Conservation (phyloP, 2,113 vertebrate genomes). For the Alouatta palliata region DNA sequence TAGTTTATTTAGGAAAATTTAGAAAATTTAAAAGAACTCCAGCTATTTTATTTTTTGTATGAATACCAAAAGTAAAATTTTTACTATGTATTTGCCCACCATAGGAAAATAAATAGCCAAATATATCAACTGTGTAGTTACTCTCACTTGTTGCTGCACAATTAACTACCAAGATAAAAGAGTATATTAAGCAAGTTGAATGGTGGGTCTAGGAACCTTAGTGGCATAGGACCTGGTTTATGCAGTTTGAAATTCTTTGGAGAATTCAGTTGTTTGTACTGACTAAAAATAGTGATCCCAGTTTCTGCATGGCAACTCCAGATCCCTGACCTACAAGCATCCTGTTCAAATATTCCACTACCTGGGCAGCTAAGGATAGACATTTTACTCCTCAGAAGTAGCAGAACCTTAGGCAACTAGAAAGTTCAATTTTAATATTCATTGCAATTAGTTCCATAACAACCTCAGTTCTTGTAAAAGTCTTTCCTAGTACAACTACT, state of each 20-base stretch:
- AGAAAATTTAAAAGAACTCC: not conserved
- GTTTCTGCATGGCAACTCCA: not conserved
- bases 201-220: not conserved
- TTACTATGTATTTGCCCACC: not conserved
- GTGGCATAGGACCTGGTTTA: not conserved
- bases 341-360: not conserved
- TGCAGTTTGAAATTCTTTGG: not conserved
- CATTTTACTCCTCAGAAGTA: not conserved
- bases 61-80: not conserved
- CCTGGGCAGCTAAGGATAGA: not conserved
- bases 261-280: not conserved
- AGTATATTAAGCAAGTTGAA: not conserved
- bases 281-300: not conserved
- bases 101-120: not conserved
- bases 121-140: not conserved
- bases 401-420: not conserved
- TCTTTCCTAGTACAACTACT: not conserved
- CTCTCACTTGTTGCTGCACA: not conserved
- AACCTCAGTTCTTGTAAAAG: not conserved
- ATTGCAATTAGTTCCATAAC: not conserved
- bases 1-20: not conserved
- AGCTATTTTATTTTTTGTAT: not conserved
- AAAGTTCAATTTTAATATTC: not conserved
- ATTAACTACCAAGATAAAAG: not conserved
- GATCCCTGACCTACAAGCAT: not conserved